phyloP scores from a whole-genome alignment of 2,797 vertebrate species.

The Hippocampus kuda region DNA sequence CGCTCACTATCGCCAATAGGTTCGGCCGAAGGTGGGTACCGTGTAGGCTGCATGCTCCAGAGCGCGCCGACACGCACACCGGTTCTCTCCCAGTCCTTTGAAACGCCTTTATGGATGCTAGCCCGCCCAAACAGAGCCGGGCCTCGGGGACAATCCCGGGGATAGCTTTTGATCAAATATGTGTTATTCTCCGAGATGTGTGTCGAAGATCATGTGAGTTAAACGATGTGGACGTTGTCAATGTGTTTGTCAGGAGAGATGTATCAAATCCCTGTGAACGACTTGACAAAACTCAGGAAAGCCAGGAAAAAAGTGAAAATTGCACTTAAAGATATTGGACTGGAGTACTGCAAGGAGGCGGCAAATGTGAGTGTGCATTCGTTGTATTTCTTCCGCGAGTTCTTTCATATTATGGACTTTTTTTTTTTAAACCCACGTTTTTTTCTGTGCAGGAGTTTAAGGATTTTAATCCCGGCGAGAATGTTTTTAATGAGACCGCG shows the following conservation, averaged over 20 bases:
- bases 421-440: not conserved
- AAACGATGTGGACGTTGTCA: not conserved
- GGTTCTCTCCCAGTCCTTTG: not conserved
- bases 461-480: constrained; percentile 90
- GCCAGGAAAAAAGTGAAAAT: constrained; percentile 97
- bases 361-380: constrained; percentile 76
- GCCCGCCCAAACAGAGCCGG: not conserved
- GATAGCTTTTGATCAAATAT: not conserved
- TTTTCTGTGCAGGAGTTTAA: constrained; percentile 80
- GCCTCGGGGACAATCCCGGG: not conserved
- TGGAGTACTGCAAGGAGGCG: constrained; percentile 95
- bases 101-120: constrained; percentile 3
- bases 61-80: not conserved
- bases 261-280: constrained; percentile 99
- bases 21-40: too few relatives aligned
- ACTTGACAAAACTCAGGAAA: constrained; percentile 93
- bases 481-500: constrained; percentile 80
- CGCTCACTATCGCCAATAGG: not conserved
- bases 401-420: not conserved
- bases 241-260: constrained; percentile 73
- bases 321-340: constrained; percentile 91
- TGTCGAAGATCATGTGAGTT: too few relatives aligned
- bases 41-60: too few relatives aligned
- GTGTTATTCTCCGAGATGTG: not conserved
- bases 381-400: not conserved